phyloP scores from a whole-genome alignment of 2,888 invertebrate genomes.

The Orthosia incerta region DNA sequence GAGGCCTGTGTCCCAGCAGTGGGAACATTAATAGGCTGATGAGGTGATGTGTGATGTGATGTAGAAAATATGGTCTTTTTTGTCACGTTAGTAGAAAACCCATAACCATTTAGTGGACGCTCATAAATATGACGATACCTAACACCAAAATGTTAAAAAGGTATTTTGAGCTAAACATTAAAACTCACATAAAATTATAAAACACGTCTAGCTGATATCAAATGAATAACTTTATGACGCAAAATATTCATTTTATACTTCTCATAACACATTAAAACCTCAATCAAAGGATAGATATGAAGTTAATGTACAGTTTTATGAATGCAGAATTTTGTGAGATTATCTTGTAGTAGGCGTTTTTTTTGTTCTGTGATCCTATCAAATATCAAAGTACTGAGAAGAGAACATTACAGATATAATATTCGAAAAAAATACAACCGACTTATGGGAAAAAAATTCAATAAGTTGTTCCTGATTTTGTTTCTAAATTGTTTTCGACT shows the following conservation, averaged over 20 bases:
- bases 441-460: no score
- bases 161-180: neutral
- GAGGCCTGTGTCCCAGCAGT: no score
- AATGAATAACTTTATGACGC: conserved; percentile 11
- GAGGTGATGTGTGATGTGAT: no score
- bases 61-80: neutral
- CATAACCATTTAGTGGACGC: neutral
- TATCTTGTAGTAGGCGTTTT: no score
- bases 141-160: neutral
- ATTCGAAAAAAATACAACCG: conserved; percentile 19
- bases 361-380: no score
- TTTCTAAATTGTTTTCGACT: no score
- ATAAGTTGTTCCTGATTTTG: no score
- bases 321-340: conserved; percentile 22
- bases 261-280: conserved; percentile 10
- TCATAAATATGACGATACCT: neutral
- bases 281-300: conserved; percentile 16
- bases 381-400: conserved; percentile 15
- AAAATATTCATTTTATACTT: conserved; percentile 26
- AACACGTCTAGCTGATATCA: conserved; percentile 1
- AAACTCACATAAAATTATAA: neutral
- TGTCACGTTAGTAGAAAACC: neutral
- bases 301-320: conserved; percentile 34
- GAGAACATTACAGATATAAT: conserved; percentile 29
- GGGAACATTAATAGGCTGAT: no score